Percentiles rank a stretch among this genome's conserved stretches.
Evolutionary conservation across 30 jellyfish, hydroid and myxozoan genomes (phyloP).

Genomic region (Pelagia noctiluca): DNA sequence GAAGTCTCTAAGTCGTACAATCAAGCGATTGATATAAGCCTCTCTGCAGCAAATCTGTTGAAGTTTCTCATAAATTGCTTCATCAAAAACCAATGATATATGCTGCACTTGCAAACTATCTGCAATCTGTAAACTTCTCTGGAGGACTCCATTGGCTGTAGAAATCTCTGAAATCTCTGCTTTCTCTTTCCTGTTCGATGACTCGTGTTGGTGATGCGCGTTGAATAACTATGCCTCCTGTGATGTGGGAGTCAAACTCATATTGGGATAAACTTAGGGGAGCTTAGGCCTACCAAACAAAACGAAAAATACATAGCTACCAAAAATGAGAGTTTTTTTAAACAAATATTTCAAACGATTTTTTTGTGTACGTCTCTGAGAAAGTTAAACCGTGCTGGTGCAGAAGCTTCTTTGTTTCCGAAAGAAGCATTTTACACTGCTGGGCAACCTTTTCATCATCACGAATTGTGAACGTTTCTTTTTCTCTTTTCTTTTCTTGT

Average conservation of each 20-base stretch:
- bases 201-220: neutral
- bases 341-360: too few relatives aligned
- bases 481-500: slow-evolving; percentile 16
- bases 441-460: slow-evolving; percentile 60
- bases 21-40: slow-evolving; percentile 3
- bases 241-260: too few relatives aligned
- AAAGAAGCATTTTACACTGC: slow-evolving; percentile 42
- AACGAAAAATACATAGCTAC: too few relatives aligned
- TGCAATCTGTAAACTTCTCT: slow-evolving; percentile 31
- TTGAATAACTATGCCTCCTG: slow-evolving; percentile 59
- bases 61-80: slow-evolving; percentile 50
- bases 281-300: too few relatives aligned
- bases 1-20: slow-evolving; percentile 32
- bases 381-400: too few relatives aligned
- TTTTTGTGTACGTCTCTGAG: too few relatives aligned
- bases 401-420: too few relatives aligned
- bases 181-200: slow-evolving; percentile 7
- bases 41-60: slow-evolving; percentile 54
- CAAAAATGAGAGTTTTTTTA: too few relatives aligned
- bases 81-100: slow-evolving; percentile 38
- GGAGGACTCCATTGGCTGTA: slow-evolving; percentile 16
- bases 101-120: slow-evolving; percentile 1
- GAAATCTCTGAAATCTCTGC: slow-evolving; percentile 22
- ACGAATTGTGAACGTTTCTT: slow-evolving; percentile 37
- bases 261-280: too few relatives aligned